Base-by-base conservation (phyloP, 2,797 vertebrate species). In the Onychomys arenicola region DNA sequence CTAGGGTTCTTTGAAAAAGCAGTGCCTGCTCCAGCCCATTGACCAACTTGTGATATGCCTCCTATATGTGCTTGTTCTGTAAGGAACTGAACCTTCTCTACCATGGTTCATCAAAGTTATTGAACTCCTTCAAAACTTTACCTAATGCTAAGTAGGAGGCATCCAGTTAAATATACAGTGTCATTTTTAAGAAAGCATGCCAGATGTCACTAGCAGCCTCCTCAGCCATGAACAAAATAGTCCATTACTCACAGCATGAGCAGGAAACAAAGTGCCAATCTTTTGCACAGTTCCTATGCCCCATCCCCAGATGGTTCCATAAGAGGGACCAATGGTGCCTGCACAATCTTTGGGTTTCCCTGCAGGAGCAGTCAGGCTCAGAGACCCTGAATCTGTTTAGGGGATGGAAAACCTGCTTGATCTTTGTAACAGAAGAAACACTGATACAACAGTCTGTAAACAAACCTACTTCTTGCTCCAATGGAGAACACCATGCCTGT, bases 101-200 rank as follows among this genome's bases (percentile, higher is more conserved):
- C 23, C 69, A 90, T 46, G 8, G 0, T 80, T 95, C 14, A 32
- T 86, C 67, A 49, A 93, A 92, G 5, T 80, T 83, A 93, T 17
- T 90, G 82, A 88, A 71, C 19, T 63, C 43, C 61, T 40, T 13
- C 19, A 86, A 63, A 27, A n/a, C 73, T 97, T 95, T 92, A 77
- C 59, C 85, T 1, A 84, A 40, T 69, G 6, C 13, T 12, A 81
- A 55, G 32, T 43, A 63, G 11, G 81, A 67, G 92, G 63, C 21
- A 95, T 7, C 63, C 77, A 27, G 21, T 5, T 2, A 92, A 84
- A 57, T 65, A 93, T 27, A 19, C 25, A 77, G 49, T 82, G 17
- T 49, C 57, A 65, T 85, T 23, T 90, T 73, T 25, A 65, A 27
- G 21, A 92, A 25, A 91, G 3, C 3, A 63, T 59, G 5, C 11